Conservation (phyloP, 2,888 invertebrate genomes). For the Oscheius sp. region DNA sequence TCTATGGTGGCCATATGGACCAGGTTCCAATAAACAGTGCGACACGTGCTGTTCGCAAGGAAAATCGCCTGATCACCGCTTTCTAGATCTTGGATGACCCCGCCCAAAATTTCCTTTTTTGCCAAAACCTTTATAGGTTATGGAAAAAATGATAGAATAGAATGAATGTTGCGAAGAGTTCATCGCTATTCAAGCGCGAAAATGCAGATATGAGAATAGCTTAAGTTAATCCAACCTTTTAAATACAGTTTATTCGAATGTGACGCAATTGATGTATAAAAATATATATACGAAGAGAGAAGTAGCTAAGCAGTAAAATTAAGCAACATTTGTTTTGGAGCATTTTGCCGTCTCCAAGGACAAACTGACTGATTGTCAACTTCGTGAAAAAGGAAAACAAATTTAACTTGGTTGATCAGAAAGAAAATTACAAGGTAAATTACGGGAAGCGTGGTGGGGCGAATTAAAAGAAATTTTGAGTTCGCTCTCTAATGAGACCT, state of each 20-base stretch:
- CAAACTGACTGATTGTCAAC: not conserved
- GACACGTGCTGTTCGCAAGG: slow-evolving; percentile 17
- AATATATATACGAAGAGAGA: no score
- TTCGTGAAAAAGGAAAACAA: no score
- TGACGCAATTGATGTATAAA: no score
- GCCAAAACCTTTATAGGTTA: no score
- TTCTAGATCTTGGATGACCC: slow-evolving; percentile 17
- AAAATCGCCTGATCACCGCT: slow-evolving; percentile 26
- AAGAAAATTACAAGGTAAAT: not conserved
- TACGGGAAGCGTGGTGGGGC: not conserved
- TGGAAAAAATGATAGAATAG: not conserved
- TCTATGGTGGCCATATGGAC: slow-evolving; percentile 24
- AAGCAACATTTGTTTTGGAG: not conserved
- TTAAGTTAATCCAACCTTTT: not conserved
- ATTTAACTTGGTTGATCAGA: no score
- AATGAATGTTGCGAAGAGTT: not conserved
- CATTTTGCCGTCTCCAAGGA: not conserved
- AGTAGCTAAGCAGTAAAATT: not conserved
- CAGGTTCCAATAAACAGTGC: slow-evolving; percentile 26
- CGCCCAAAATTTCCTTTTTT: no score
- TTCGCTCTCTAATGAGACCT: slow-evolving; percentile 10
- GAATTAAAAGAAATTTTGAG: not conserved
- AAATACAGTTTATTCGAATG: no score
- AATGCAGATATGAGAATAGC: not conserved
- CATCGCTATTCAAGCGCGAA: slow-evolving; percentile 19